Evolutionary conservation across 2,888 invertebrate species (phyloP), one percentile per base, ranked within the genome.

Genomic region (Alloplasta piceator): DNA sequence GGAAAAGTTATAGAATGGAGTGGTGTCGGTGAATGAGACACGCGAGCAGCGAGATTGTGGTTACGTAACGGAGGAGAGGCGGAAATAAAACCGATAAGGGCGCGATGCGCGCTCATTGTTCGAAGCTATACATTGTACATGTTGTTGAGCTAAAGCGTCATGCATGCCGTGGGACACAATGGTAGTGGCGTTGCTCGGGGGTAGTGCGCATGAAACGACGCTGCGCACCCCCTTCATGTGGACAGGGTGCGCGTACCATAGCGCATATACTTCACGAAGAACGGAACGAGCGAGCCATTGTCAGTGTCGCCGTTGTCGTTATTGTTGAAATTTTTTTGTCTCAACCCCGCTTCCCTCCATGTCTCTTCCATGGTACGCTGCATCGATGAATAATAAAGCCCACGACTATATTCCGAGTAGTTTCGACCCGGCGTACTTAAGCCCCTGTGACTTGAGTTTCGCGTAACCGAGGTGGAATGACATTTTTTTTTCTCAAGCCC

Each of bases 121-220:
- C 83, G 85, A 80, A 85, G 85, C 85, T 26, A 26, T 86, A 88
- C 86, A 89, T 87, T 87, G 86, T 87, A 87, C 86, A 70, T 39
- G 85, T 85, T 86, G 86, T 86, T 87, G 87, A 82, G 83, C 83
- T 79, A 85, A 85, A 88, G 87, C 86, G 85, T 82, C 84, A 81
- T 77, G 85, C 85, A 82, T 84, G 82, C 84, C 82, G 84, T 78
- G 82, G 82, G 80, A 75, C 71, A 89, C 89, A 88, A 89, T 87
- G 78, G 85, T 63, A 55, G 6, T 63, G 16, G 41, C 41, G 56
- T 14, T 12, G 58, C 41, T n/a, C 38, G 56, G 12, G 39, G 50
- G 55, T 63, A 26, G 41, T 7, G 16, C 36, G 52, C 50, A 67
- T 16, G 52, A 48, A 63, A 81, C 48, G 36, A 36, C 38, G 67